Conservation (phyloP, 2,888 invertebrate species). For the Hofmannophila pseudospretella region DNA sequence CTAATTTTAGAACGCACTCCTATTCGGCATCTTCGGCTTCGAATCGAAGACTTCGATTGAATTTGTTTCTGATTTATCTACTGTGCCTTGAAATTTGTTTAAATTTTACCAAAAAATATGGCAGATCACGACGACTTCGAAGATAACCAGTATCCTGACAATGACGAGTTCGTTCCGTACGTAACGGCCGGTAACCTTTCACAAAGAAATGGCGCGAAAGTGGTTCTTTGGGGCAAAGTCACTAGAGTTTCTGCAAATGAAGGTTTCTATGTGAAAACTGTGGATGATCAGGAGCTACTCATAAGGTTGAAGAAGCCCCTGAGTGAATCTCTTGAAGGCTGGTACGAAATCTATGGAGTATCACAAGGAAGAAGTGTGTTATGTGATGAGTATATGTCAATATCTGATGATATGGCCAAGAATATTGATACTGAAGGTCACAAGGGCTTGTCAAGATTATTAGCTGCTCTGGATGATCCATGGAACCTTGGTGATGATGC, state of each 20-base stretch:
- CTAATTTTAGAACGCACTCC: too few species aligned
- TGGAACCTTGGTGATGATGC: conserved; percentile 65
- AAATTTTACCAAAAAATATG: conserved; percentile 32
- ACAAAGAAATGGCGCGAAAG: conserved; percentile 68
- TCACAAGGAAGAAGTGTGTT: conserved; percentile 64
- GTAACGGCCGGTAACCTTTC: conserved; percentile 64
- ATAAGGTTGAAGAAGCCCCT: conserved; percentile 55
- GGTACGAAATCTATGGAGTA: conserved; percentile 68
- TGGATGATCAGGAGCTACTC: conserved; percentile 66
- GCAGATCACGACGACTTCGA: conserved; percentile 66
- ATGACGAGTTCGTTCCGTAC: conserved; percentile 68
- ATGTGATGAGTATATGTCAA: conserved; percentile 64
- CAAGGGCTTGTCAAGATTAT: conserved; percentile 54
- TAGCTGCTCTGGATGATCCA: conserved; percentile 64
- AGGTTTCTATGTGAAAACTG: conserved; percentile 65
- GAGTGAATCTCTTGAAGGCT: conserved; percentile 62
- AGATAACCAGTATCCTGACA: conserved; percentile 68
- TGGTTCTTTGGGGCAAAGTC: conserved; percentile 67
- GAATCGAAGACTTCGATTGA: too few species aligned
- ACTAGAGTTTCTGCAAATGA: conserved; percentile 63
- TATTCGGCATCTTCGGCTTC: too few species aligned
- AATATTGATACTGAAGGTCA: conserved; percentile 66
- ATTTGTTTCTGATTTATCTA: too few species aligned
- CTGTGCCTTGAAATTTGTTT: too few species aligned
- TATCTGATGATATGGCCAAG: conserved; percentile 53